Percentiles rank a stretch among this genome's conserved stretches.
phyloP scores from a whole-genome alignment of 2,888 invertebrate species.

The Protodeltote pygarga region DNA sequence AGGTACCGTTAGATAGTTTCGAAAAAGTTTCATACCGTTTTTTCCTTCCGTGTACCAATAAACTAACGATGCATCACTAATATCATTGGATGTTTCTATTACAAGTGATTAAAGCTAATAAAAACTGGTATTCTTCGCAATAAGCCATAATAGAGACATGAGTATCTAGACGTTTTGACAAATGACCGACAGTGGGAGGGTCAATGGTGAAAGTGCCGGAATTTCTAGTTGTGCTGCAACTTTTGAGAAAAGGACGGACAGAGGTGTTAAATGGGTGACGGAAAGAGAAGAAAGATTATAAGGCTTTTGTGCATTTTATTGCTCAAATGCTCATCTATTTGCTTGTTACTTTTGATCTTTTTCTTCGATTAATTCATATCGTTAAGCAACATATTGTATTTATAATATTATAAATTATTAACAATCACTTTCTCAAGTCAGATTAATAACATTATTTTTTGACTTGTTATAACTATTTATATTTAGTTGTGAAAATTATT shows the following conservation, averaged over 20 bases:
- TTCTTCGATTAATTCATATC: constrained; percentile 4
- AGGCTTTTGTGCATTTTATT: constrained; percentile 22
- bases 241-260: constrained; percentile 26
- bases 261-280: constrained; percentile 1
- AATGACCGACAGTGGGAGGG: constrained; percentile 62
- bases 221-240: constrained; percentile 61
- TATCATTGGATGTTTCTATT: constrained; percentile 38
- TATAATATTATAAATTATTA: no score
- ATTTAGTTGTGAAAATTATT: no score
- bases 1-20: constrained; percentile 15
- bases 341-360: constrained; percentile 9
- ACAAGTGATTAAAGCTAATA: constrained; percentile 33
- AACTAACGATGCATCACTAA: constrained; percentile 34
- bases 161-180: constrained; percentile 59
- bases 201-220: constrained; percentile 76
- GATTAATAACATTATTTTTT: no score
- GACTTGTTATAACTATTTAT: no score
- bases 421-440: no score
- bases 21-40: constrained; percentile 9
- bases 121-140: constrained; percentile 34
- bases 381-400: no score
- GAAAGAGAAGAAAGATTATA: constrained; percentile 12
- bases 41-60: constrained; percentile 8
- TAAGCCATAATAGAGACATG: constrained; percentile 52
- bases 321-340: constrained; percentile 10